Conservation (phyloP, 2,113 vertebrate species). For the Saimiri boliviensis region DNA sequence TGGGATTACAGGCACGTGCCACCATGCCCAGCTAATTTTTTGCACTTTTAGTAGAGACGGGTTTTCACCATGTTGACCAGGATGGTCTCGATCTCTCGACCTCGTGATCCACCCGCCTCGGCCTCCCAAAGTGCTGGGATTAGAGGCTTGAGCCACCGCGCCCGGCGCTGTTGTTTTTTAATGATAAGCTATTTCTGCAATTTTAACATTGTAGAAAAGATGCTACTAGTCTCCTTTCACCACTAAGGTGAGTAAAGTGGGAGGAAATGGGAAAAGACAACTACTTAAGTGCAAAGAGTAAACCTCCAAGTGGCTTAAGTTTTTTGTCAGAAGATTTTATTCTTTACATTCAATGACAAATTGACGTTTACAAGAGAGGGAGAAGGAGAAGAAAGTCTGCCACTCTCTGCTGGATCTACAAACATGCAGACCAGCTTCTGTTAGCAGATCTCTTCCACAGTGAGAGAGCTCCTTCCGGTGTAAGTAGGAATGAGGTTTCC, state of each 20-base stretch:
- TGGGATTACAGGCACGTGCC: too few species aligned
- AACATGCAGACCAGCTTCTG: background rate
- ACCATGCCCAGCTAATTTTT: too few species aligned
- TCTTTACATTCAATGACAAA: constrained; percentile 59
- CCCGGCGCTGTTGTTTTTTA: too few species aligned
- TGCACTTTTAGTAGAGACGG: too few species aligned
- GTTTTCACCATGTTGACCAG: too few species aligned
- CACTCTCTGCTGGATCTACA: background rate
- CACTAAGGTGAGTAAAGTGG: background rate
- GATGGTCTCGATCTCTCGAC: too few species aligned
- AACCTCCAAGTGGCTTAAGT: constrained; percentile 62
- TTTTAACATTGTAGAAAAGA: constrained; percentile 54
- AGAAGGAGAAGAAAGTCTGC: constrained; percentile 7
- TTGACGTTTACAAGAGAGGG: background rate
- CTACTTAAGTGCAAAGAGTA: constrained; percentile 33
- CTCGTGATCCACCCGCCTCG: too few species aligned
- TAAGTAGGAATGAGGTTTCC: constrained; percentile 70
- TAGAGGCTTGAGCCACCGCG: too few species aligned
- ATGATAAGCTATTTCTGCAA: background rate
- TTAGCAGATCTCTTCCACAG: constrained; percentile 39
- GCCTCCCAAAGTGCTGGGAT: too few species aligned
- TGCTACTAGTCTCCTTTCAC: constrained; percentile 15
- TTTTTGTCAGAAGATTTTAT: constrained; percentile 37
- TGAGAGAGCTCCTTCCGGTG: constrained; percentile 67
- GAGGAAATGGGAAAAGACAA: constrained; percentile 46